Base-by-base conservation (phyloP, 2,888 invertebrate genomes). In the Lasioglossum leucozonium region DNA sequence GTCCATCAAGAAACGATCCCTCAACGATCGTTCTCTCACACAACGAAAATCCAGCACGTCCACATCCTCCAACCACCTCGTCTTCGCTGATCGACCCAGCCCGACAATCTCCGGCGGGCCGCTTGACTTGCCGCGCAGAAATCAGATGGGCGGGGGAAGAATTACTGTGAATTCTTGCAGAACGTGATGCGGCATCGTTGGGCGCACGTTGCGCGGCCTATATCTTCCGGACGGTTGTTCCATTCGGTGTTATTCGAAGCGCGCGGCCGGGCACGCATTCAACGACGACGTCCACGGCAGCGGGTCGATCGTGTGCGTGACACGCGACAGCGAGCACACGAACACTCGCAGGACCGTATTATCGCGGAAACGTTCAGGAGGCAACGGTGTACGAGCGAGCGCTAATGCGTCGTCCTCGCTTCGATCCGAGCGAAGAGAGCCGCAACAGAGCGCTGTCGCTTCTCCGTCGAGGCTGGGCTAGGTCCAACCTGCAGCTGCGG, bases 361-460 rank as follows among this genome's bases (percentile, higher is more conserved):
- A 86, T 82, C 85, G 81, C 81, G 76, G 76, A 58, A 81, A 40
- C 86, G 85, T 77, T 86, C 81, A 79, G 84, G 81, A 86, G 81
- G 77, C 84, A 85, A 75, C 86, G 79, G 77, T 77, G 55, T 77
- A 85, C 51, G n/a, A n/a, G 51, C 79, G 74, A 72, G 72, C 77
- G 85, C 71, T 86, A 86, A 86, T 82, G 81, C 85, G 81, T 79
- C 86, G 84, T 74, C 86, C 81, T 79, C 81, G 85, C 65, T 86
- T 85, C 85, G 86, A 86, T 85, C 74, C 77, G 72, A 3, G 44
- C 40, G 83, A 42, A 58, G 71, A 42, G 85, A 67, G 77, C 67
- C 72, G 73, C 80, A 79, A 81, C 76, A 78, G 86, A 79, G 74
- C 75, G 65, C 40, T 47, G 81, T 51, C 77, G 77, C 47, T 74